A percentile compares a stretch with the other conserved stretches of the same genome.
Evolutionary conservation across 1,140 invertebrate species (phyloP).

Genomic region (Agrypnia vestita): DNA sequence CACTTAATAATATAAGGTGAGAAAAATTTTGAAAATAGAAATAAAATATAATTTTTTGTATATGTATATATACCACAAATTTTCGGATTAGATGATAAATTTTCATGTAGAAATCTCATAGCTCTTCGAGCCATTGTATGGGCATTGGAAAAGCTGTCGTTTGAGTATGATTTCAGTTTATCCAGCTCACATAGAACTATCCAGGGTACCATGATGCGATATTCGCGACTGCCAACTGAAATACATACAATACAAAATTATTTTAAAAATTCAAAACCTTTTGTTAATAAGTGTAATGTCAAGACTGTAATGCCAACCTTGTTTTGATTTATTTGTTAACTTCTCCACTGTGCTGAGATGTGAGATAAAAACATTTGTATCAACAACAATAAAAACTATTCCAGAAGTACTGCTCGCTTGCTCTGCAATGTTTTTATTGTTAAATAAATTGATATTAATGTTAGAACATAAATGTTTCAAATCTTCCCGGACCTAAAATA

Average conservation of each 20-base stretch:
- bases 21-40: no score
- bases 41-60: not conserved
- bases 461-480: slow-evolving; percentile 11
- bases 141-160: slow-evolving; percentile 11
- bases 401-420: not conserved
- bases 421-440: slow-evolving; percentile 15
- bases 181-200: slow-evolving; percentile 44
- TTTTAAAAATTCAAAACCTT: no score
- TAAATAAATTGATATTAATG: slow-evolving; percentile 7
- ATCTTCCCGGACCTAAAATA: slow-evolving; percentile 33
- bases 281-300: no score
- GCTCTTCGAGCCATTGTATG: slow-evolving; percentile 29
- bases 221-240: slow-evolving; percentile 15
- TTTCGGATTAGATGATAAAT: slow-evolving; percentile 42
- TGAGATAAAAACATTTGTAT: slow-evolving; percentile 42
- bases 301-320: not conserved
- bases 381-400: slow-evolving; percentile 33
- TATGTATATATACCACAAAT: slow-evolving; percentile 33
- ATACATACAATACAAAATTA: not conserved
- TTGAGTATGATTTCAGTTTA: slow-evolving; percentile 26
- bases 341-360: slow-evolving; percentile 34
- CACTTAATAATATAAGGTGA: no score
- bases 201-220: slow-evolving; percentile 28
- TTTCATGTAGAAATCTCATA: slow-evolving; percentile 46
- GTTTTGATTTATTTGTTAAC: not conserved